Conservation (phyloP, 2,797 vertebrate species). For the Heteromormyrus szaboi region DNA sequence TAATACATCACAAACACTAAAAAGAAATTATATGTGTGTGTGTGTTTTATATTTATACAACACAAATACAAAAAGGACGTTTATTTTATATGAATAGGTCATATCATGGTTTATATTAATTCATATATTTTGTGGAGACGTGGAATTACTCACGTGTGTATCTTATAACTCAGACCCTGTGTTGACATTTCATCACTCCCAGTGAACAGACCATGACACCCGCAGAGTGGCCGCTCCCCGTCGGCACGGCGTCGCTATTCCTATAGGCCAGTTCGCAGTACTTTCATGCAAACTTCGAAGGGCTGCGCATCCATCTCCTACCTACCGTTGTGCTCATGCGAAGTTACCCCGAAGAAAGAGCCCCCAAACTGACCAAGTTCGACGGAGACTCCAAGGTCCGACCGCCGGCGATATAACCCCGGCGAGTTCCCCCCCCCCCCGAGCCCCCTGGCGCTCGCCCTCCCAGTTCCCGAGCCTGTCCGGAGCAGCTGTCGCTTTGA, state of each 20-base stretch:
- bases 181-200: neutral
- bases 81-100: neutral
- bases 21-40: neutral
- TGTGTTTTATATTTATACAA: neutral
- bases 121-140: neutral
- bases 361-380: neutral
- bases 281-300: neutral
- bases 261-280: neutral
- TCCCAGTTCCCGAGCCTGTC: slow-evolving; percentile 5
- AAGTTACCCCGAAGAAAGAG: neutral
- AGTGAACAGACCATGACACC: neutral
- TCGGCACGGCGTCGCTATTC: neutral
- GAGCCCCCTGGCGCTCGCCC: neutral
- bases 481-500: slow-evolving; percentile 35
- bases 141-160: neutral
- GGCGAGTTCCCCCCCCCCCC: slow-evolving; percentile 5
- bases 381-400: slow-evolving; percentile 23
- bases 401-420: neutral
- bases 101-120: neutral
- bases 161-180: neutral
- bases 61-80: neutral
- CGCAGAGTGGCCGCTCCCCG: neutral
- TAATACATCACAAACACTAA: neutral
- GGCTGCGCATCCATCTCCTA: neutral
- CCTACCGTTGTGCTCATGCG: neutral